Evolutionary conservation across 2,113 vertebrate species (phyloP).

Genomic region (Aplodontia rufa): DNA sequence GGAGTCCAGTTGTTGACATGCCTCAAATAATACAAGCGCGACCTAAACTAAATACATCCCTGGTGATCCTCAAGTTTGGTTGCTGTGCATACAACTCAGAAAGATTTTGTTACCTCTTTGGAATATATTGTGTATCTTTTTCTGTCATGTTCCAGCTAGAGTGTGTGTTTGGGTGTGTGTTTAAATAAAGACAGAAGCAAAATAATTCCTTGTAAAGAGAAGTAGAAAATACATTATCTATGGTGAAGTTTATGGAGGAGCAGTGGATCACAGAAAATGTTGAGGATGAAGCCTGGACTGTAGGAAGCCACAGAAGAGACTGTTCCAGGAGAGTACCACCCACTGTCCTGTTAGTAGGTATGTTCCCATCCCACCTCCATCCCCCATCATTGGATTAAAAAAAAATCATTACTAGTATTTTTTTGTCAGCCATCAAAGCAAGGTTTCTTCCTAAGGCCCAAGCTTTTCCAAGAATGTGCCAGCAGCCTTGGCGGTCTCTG

Average conservation of each 20-base stretch:
- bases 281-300: neutral
- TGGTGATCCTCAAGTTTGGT: neutral
- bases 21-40: neutral
- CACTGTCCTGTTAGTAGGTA: neutral
- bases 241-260: neutral
- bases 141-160: neutral
- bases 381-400: neutral
- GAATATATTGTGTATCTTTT: neutral
- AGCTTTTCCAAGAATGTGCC: constrained; percentile 60
- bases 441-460: constrained; percentile 27
- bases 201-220: neutral
- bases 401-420: constrained; percentile 12
- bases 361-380: neutral
- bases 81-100: neutral
- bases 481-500: constrained; percentile 30
- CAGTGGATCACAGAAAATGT: neutral
- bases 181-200: neutral
- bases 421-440: constrained; percentile 3
- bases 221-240: neutral
- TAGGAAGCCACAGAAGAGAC: neutral
- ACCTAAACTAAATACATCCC: neutral
- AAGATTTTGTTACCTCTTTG: neutral
- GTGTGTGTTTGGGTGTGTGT: neutral
- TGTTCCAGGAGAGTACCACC: neutral
- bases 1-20: neutral